These are phyloP conservation scores for Ascidia mentula DNA, from an alignment of 23 tunicate genomes.

Conservation along the genomic window DNA sequence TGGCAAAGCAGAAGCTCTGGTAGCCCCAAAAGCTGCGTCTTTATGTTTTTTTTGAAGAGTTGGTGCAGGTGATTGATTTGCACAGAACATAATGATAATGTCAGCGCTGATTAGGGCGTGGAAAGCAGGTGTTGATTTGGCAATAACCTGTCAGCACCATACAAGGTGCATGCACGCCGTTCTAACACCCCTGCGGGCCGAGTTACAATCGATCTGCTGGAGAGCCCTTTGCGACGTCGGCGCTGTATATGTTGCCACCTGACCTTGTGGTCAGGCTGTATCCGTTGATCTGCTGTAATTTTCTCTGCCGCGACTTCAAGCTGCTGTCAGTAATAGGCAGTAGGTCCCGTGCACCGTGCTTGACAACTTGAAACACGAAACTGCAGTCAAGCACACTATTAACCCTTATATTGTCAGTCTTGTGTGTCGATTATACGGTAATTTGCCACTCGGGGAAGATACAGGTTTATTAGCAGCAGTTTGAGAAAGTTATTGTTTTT, in stretches of 20 bases:
- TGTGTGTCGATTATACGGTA: background rate
- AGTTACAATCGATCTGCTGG: background rate
- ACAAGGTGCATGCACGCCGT: background rate
- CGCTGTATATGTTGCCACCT: background rate
- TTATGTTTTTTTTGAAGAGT: too few species aligned
- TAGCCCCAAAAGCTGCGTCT: too few species aligned
- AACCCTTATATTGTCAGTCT: background rate
- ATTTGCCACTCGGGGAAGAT: conserved; percentile 1
- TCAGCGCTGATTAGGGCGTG: too few species aligned
- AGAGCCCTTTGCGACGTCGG: too few species aligned
- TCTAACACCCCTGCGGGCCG: background rate
- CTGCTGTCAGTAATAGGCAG: background rate
- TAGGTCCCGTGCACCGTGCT: background rate
- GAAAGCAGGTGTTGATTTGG: too few species aligned
- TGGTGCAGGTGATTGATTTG: too few species aligned
- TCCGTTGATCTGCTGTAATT: conserved; percentile 1
- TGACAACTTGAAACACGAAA: background rate
- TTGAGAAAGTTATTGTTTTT: too few species aligned
- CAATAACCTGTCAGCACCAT: background rate
- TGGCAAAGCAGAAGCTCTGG: background rate
- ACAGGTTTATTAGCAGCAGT: too few species aligned
- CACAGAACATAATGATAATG: too few species aligned
- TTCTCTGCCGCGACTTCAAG: background rate
- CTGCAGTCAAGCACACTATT: background rate
- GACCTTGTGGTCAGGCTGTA: background rate